phyloP scores from a whole-genome alignment of 1,140 invertebrate species.

The Philopotamus ludificatus region DNA sequence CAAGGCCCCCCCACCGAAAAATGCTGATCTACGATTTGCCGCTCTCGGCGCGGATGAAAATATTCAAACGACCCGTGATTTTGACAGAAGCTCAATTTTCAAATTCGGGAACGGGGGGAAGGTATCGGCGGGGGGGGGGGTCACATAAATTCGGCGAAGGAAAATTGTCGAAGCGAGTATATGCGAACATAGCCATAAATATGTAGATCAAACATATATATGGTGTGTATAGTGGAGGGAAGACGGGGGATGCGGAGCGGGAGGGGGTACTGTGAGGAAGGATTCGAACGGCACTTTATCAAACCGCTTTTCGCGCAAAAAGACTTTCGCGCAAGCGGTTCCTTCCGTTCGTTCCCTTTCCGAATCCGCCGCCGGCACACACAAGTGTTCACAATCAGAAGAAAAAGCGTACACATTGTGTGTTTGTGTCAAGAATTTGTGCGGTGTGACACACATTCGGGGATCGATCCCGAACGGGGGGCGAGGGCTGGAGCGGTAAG shows the following conservation, averaged over 20 bases:
- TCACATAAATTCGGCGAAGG: neutral
- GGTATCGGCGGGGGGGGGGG: conserved; percentile 14
- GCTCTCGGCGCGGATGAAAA: conserved; percentile 2
- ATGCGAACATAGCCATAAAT: conserved; percentile 3
- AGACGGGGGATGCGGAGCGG: neutral
- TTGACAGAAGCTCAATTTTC: conserved; percentile 26
- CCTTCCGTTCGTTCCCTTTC: neutral
- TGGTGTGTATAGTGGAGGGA: neutral
- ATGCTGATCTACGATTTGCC: neutral
- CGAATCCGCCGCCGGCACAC: neutral
- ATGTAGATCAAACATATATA: conserved; percentile 22
- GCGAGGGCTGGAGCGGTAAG: too few species aligned
- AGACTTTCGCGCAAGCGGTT: neutral
- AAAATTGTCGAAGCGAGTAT: neutral
- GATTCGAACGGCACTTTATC: conserved; percentile 19
- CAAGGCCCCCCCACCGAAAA: neutral
- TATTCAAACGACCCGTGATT: conserved; percentile 29
- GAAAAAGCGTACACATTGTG: too few species aligned
- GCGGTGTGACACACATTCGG: too few species aligned
- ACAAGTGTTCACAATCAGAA: neutral
- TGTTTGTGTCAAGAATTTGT: too few species aligned
- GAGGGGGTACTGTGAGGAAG: neutral
- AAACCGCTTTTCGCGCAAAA: conserved; percentile 13
- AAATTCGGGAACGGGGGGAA: conserved; percentile 9
- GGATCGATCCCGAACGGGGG: too few species aligned